A percentile compares a stretch with the other conserved stretches of the same genome.
Evolutionary conservation across 2,113 vertebrate species (phyloP).

Genomic region (Mirounga angustirostris): DNA sequence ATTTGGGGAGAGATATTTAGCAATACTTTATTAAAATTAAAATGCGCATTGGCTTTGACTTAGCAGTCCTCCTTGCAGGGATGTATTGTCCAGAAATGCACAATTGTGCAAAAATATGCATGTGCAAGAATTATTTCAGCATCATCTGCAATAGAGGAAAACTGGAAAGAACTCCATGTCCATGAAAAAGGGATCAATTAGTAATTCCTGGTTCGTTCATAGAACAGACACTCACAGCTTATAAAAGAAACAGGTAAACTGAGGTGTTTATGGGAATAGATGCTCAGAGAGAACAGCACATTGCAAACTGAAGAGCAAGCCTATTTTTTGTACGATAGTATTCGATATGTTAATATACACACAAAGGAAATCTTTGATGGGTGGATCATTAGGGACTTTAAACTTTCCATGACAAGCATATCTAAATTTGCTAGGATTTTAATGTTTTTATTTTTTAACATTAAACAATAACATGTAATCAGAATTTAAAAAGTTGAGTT

Average conservation of each 20-base stretch:
- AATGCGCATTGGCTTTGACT: not conserved
- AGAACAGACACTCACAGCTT: not conserved
- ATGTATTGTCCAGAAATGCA: not conserved
- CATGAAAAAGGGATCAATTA: not conserved
- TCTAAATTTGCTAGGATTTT: not conserved
- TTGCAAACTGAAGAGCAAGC: not conserved
- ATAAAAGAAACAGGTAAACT: not conserved
- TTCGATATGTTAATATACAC: not conserved
- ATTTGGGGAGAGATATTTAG: not conserved
- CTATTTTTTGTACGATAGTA: not conserved
- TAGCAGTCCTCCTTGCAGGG: not conserved
- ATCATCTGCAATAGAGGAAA: not conserved
- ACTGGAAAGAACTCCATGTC: not conserved
- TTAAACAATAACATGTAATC: constrained; percentile 3
- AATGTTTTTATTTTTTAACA: not conserved
- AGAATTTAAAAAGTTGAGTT: not conserved
- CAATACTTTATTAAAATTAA: not conserved
- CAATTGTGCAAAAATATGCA: not conserved
- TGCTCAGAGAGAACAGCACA: not conserved
- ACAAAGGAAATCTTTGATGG: not conserved
- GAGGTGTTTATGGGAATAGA: not conserved
- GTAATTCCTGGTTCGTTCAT: not conserved
- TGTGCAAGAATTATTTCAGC: not conserved
- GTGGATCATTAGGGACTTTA: not conserved
- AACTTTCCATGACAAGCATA: not conserved